Evolutionary conservation across 2,888 invertebrate species (phyloP), one percentile per base, ranked within the genome.

Genomic region (Teleogryllus oceanicus): DNA sequence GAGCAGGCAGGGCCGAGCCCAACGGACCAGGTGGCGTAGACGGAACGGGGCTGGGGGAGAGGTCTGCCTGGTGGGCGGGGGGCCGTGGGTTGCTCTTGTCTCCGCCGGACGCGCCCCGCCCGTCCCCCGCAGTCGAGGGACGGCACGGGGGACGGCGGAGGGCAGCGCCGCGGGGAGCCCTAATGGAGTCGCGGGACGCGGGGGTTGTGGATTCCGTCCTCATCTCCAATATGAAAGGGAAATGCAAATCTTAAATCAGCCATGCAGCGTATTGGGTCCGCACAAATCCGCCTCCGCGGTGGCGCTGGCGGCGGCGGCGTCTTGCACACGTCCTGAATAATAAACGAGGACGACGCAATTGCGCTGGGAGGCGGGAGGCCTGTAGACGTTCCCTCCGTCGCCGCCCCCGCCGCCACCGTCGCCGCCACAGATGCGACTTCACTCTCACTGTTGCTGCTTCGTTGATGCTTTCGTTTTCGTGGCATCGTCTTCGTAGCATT

Each of bases 221-320:
- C 62, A 62, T 62, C 62, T 62, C 62, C 62, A 62, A 62, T 62
- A 62, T 62, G 62, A 62, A 62, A 62, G 62, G 62, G 62, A 62
- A 62, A 62, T 62, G 62, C 62, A 62, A 62, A 62, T 62, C 62
- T 62, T 62, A 62, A 62, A 62, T 62, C 62, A 62, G 62, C 62
- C 62, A 62, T 62, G 62, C 62, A 62, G 62, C 62, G 62, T 62
- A 62, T 62, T 62, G 62, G 62, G 62, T 62, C 62, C 62, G 62
- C 62, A 62, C 62, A 62, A 62, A 62, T 62, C 62, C 62, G 62
- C 62, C 62, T 62, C n/a, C n/a, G 62, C 62, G 18, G 62, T 62
- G 62, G 62, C 62, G 62, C 13, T 62, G 62, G 62, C 18, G 62
- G 62, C 62, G 62, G 62, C 62, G n/a, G 62, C 62, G 62, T 62